phyloP scores from a whole-genome alignment of 2,113 vertebrate genomes.

The Oostethus manadensis region DNA sequence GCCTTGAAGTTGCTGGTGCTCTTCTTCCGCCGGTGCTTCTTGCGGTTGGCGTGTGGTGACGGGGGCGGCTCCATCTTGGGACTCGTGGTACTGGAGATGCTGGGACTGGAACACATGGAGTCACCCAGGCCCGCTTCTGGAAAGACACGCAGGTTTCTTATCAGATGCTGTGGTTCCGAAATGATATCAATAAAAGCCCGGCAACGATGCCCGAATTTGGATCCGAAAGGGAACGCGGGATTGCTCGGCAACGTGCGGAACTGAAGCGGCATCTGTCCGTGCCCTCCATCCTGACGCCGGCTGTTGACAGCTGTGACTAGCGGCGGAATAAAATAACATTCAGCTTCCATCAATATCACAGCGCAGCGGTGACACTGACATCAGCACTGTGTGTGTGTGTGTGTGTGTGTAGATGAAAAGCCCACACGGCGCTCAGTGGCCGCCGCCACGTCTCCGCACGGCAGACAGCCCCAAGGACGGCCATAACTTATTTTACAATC shows the following conservation, averaged over 20 bases:
- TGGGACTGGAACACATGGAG: slow-evolving; percentile 91
- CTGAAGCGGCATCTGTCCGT: slow-evolving; percentile 12
- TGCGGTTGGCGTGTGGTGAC: slow-evolving; percentile 95
- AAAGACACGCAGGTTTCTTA: neutral
- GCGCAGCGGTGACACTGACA: slow-evolving; percentile 76
- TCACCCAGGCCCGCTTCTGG: slow-evolving; percentile 89
- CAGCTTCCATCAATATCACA: slow-evolving; percentile 92
- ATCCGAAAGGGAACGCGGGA: neutral
- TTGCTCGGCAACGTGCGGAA: neutral
- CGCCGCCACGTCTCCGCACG: slow-evolving; percentile 62
- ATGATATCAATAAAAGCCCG: neutral
- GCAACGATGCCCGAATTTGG: neutral
- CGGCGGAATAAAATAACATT: slow-evolving; percentile 98
- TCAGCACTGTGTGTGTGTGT: slow-evolving; percentile 12
- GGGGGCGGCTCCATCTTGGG: slow-evolving; percentile 95
- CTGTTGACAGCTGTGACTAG: slow-evolving; percentile 90
- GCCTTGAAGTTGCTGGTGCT: slow-evolving; percentile 97
- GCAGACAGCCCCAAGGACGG: slow-evolving; percentile 96
- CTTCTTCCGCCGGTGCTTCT: slow-evolving; percentile 98
- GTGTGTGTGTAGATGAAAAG: slow-evolving; percentile 8
- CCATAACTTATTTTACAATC: slow-evolving; percentile 99
- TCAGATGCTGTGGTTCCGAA: too few relatives aligned
- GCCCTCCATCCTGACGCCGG: slow-evolving; percentile 21
- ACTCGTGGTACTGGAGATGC: slow-evolving; percentile 90
- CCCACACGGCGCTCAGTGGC: slow-evolving; percentile 41